Conservation (phyloP, 2,888 invertebrate species). For the Acrobasis consociella region DNA sequence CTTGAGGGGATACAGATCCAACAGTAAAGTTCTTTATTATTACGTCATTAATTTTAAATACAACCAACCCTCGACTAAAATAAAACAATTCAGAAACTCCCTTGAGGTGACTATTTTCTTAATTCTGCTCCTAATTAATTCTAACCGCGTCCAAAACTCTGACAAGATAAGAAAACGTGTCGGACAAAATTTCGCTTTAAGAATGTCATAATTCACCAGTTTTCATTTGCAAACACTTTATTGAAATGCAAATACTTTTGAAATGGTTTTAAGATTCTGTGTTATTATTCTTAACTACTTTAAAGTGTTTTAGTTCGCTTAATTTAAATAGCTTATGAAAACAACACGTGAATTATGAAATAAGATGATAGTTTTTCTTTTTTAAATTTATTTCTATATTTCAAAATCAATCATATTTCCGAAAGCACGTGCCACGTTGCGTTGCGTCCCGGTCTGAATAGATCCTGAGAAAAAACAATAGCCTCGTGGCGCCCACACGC, state of each 20-base stretch:
- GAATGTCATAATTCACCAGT: conserved; percentile 11
- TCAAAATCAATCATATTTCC: too few relatives aligned
- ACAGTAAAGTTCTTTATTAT: too few relatives aligned
- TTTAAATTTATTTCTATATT: too few relatives aligned
- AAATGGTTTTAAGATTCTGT: background rate
- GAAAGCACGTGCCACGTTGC: too few relatives aligned
- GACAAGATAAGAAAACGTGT: conserved; percentile 17
- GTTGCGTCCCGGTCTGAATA: too few relatives aligned
- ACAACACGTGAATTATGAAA: too few relatives aligned
- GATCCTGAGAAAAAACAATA: too few relatives aligned
- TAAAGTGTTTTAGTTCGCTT: background rate
- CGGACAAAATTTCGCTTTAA: conserved; percentile 9
- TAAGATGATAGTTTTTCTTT: too few relatives aligned
- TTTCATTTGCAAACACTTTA: conserved; percentile 7
- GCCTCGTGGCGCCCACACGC: too few relatives aligned
- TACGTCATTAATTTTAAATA: background rate
- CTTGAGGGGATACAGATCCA: too few relatives aligned
- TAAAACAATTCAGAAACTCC: background rate
- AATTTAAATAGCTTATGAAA: background rate
- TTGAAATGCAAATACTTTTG: conserved; percentile 2
- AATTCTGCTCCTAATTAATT: conserved; percentile 14
- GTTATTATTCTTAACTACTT: background rate
- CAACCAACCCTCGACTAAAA: background rate
- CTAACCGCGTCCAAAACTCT: conserved; percentile 12
- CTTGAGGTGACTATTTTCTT: conserved; percentile 11